Conservation (phyloP, 2,113 vertebrate species). For the Burhinus oedicnemus region DNA sequence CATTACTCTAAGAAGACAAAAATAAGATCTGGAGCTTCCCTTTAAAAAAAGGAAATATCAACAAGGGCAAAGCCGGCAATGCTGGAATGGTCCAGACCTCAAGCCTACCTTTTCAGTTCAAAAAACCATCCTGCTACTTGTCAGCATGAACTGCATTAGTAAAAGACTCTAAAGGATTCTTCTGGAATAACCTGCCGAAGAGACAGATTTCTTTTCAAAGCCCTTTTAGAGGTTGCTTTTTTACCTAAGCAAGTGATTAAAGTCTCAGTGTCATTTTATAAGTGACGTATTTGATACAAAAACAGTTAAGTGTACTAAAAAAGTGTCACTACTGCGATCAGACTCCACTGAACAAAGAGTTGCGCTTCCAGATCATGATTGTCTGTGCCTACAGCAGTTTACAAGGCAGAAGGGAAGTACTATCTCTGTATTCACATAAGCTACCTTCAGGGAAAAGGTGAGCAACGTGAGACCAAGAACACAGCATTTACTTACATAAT, state of each 20-base stretch:
- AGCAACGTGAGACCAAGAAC: neutral
- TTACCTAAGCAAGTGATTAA: neutral
- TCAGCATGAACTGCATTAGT: neutral
- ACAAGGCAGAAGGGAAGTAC: neutral
- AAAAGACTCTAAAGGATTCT: neutral
- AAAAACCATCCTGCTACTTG: neutral
- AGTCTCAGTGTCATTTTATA: neutral
- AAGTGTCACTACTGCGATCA: neutral
- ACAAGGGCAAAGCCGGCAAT: neutral
- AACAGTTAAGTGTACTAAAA: neutral
- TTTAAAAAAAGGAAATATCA: neutral
- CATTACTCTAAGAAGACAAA: neutral
- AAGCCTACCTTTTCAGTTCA: neutral
- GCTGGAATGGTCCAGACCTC: neutral
- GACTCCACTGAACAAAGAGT: neutral
- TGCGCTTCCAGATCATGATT: accelerated
- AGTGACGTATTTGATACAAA: accelerated
- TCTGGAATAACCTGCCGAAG: neutral
- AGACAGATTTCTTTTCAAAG: neutral
- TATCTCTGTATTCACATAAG: neutral
- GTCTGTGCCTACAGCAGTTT: neutral
- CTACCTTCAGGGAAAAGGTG: neutral
- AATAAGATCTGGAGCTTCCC: neutral
- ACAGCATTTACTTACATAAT: neutral
- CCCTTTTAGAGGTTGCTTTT: neutral